Evolutionary conservation across 2,888 invertebrate species (phyloP).

Genomic region (Sinhomidia bicolor): DNA sequence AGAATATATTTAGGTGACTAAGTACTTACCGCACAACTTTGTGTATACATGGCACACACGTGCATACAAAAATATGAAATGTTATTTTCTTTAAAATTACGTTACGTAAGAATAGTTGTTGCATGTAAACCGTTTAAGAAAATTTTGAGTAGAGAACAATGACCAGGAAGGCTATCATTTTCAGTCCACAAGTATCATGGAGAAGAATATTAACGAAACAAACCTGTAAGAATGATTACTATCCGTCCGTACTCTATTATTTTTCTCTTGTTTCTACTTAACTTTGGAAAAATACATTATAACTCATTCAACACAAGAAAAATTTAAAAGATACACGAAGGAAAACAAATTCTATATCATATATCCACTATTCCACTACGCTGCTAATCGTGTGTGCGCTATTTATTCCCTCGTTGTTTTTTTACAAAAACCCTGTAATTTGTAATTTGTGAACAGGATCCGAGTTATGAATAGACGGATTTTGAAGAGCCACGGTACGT

Average conservation of each 20-base stretch:
- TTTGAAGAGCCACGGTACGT: slow-evolving; percentile 4
- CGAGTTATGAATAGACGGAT: slow-evolving; percentile 56
- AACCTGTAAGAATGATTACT: slow-evolving; percentile 3
- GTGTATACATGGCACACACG: too few relatives aligned
- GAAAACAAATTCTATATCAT: too few relatives aligned
- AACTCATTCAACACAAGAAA: neutral
- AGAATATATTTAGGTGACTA: too few relatives aligned
- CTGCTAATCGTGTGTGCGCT: slow-evolving; percentile 38
- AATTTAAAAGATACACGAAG: neutral
- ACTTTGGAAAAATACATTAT: slow-evolving; percentile 14
- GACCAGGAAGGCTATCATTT: neutral
- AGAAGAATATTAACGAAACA: neutral
- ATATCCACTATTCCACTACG: neutral
- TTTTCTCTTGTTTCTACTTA: slow-evolving; percentile 9
- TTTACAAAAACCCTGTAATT: slow-evolving; percentile 63
- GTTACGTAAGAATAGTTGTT: neutral
- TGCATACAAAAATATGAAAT: too few relatives aligned
- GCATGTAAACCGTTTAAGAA: neutral
- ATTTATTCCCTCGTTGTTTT: slow-evolving; percentile 49
- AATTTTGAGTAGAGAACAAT: neutral
- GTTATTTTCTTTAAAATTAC: too few relatives aligned
- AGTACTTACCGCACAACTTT: too few relatives aligned
- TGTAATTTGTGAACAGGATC: slow-evolving; percentile 61
- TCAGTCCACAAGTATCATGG: neutral
- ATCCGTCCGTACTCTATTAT: slow-evolving; percentile 29